Evolutionary conservation across 2,888 invertebrate species (phyloP), one percentile per base, ranked within the genome.

Genomic region (Anticlea derivata): DNA sequence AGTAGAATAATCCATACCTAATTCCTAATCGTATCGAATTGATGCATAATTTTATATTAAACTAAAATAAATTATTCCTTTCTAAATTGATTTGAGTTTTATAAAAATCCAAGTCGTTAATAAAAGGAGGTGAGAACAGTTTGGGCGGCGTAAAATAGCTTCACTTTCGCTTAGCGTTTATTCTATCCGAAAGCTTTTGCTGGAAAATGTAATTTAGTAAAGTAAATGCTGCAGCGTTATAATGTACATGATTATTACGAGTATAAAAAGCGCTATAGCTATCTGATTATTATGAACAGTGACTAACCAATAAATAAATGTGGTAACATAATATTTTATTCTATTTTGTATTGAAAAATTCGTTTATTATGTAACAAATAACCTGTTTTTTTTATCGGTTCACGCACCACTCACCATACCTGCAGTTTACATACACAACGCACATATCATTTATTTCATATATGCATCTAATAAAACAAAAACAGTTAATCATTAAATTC

Each of bases 1-100:
- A 93, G 92, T 93, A 92, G 74, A 73, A 66, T 63, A 50, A 63
- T n/a, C n/a, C 61, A 59, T 64, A 67, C 53, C 71, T 65, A 63
- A 60, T 65, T 68, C 51, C 33, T 50, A 30, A 46, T 65, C 61
- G n/a, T 66, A 72, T 67, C 64, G 54, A 71, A 68, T 73, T 67
- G 68, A 80, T 78, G 74, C 71, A 74, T 79, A 79, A 78, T 77
- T 68, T 74, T 68, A 61, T 62, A 66, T 65, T 68, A 77, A 77
- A 72, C 70, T 67, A 81, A 26, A 35, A 80, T 83, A 81, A 81
- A 80, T 63, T 58, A 52, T 70, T 75, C 68, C 75, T 78, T 71
- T 75, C 69, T 75, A 75, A 30, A 48, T 52, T 66, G 61, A 58
- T 80, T 75, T 68, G 63, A 72, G 66, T 75, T 62, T 51, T 57